A percentile compares a stretch with the other conserved stretches of the same genome.
Evolutionary conservation across 2,888 invertebrate genomes (phyloP).

Genomic region (Pegoplata infirma): DNA sequence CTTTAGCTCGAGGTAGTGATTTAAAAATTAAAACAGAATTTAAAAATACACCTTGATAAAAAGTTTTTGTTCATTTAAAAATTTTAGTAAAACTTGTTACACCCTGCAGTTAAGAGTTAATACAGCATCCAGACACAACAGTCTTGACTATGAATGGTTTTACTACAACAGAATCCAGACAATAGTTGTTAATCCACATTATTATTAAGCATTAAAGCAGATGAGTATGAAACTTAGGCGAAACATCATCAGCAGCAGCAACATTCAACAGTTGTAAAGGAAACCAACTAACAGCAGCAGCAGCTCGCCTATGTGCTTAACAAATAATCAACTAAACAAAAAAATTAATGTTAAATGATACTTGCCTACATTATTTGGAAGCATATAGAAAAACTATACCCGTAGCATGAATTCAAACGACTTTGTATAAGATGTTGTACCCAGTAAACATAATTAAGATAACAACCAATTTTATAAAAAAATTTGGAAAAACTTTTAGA

Average conservation of each 20-base stretch:
- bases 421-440: too few relatives aligned
- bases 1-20: too few relatives aligned
- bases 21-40: background rate
- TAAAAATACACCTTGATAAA: background rate
- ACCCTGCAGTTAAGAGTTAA: too few relatives aligned
- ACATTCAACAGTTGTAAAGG: conserved; percentile 4
- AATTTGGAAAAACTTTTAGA: too few relatives aligned
- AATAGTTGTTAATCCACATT: conserved; percentile 24
- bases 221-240: conserved; percentile 24
- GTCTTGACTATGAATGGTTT: background rate
- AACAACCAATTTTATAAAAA: too few relatives aligned
- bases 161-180: background rate
- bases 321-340: conserved; percentile 28
- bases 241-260: background rate
- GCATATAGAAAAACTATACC: background rate
- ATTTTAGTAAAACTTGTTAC: too few relatives aligned
- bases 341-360: conserved; percentile 34
- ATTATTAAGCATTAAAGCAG: conserved; percentile 35
- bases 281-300: too few relatives aligned
- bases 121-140: background rate
- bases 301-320: conserved; percentile 24
- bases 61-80: too few relatives aligned
- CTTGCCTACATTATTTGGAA: conserved; percentile 15
- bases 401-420: too few relatives aligned
- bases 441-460: too few relatives aligned